These are phyloP conservation scores for Listronotus bonariensis DNA, from an alignment of 1,140 invertebrate species.

Conservation along the genomic window DNA sequence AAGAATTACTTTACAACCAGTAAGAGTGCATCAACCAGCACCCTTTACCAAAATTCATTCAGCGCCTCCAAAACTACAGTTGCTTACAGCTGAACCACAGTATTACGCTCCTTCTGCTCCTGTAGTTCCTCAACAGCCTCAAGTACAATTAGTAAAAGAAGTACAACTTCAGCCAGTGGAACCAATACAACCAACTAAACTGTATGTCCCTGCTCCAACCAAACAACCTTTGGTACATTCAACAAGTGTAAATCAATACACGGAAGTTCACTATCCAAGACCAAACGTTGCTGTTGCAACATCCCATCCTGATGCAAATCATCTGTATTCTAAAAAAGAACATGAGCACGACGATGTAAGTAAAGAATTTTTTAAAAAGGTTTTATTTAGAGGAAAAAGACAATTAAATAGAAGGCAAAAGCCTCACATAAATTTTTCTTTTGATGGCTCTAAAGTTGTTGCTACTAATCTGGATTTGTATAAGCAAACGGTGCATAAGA, in stretches of 20 bases:
- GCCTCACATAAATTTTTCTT: conserved; percentile 16
- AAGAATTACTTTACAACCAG: neutral
- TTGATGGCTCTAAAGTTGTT: conserved; percentile 12
- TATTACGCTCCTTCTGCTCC: neutral
- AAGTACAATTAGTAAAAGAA: neutral
- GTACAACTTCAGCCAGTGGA: too few species aligned
- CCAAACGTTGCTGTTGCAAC: too few species aligned
- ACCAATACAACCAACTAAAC: too few species aligned
- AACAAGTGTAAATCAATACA: too few species aligned
- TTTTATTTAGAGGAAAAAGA: neutral
- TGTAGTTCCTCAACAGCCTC: neutral
- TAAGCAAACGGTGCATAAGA: neutral
- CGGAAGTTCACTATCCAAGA: too few species aligned
- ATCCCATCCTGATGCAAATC: neutral
- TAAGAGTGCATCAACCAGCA: conserved; percentile 2
- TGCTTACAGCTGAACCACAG: neutral
- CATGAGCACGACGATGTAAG: conserved; percentile 14
- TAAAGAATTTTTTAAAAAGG: neutral
- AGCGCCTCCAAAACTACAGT: neutral
- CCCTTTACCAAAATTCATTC: neutral
- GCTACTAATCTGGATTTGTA: conserved; percentile 7
- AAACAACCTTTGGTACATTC: too few species aligned
- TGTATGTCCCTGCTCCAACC: too few species aligned
- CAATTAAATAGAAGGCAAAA: neutral
- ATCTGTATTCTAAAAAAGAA: conserved; percentile 9